These are phyloP conservation scores for Aeoliscus strigatus DNA, from an alignment of 2,797 vertebrate genomes.

Conservation along the genomic window DNA sequence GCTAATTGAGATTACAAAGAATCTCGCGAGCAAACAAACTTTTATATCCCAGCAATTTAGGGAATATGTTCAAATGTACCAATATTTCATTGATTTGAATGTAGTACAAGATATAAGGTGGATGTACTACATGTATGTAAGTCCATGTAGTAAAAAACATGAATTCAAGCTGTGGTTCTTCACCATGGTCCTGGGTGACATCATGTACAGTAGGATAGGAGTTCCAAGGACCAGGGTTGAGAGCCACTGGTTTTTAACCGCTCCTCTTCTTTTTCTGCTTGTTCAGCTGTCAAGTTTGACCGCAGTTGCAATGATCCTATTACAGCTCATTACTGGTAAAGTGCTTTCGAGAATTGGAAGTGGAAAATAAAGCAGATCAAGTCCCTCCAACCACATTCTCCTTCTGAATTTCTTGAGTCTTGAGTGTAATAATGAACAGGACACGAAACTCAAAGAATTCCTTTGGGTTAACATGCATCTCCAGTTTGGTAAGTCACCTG, in stretches of 20 bases:
- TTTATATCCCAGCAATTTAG: no score
- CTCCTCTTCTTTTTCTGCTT: slow-evolving; percentile 10
- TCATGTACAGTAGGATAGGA: no score
- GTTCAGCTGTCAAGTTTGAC: slow-evolving; percentile 49
- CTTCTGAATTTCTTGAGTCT: neutral
- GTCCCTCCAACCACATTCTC: slow-evolving; percentile 1
- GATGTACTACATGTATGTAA: no score
- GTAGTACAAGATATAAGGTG: no score
- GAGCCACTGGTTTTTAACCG: no score
- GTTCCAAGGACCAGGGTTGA: no score
- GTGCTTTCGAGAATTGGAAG: slow-evolving; percentile 28
- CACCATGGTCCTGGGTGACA: no score
- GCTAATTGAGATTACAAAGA: no score
- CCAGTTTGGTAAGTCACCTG: slow-evolving; percentile 77
- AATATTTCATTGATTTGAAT: slow-evolving; percentile 26
- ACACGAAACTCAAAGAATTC: neutral
- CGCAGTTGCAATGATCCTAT: slow-evolving; percentile 15
- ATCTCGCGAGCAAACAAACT: no score
- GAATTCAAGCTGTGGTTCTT: slow-evolving; percentile 24
- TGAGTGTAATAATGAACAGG: neutral
- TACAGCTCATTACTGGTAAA: slow-evolving; percentile 40
- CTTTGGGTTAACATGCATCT: neutral
- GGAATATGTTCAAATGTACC: neutral
- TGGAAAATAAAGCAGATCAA: slow-evolving; percentile 8
- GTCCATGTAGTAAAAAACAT: slow-evolving; percentile 25